Percentiles rank a stretch among this genome's conserved stretches.
phyloP scores from a whole-genome alignment of 1,140 invertebrate genomes.

The Macrocentrus cingulum region DNA sequence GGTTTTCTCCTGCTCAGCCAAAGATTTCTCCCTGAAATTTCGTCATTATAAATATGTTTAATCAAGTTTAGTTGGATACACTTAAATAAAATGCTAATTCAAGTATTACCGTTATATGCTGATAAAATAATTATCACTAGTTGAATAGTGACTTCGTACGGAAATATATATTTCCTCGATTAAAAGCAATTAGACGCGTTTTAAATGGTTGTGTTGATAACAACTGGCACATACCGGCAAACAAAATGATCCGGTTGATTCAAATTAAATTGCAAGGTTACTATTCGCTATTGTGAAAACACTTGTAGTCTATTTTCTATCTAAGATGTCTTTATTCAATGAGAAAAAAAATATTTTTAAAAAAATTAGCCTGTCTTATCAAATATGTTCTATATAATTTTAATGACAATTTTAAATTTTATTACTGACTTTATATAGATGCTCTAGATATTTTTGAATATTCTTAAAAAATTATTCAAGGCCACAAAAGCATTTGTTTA shows the following conservation, averaged over 20 bases:
- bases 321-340: no score
- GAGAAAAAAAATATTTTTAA: no score
- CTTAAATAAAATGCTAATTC: not conserved
- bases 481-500: no score
- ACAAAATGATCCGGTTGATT: conserved; percentile 9
- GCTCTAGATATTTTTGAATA: no score
- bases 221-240: not conserved
- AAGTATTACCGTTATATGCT: not conserved
- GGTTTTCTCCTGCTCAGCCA: conserved; percentile 36
- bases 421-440: no score
- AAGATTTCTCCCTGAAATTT: conserved; percentile 40
- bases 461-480: no score
- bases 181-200: conserved; percentile 5
- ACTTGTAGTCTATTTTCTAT: no score
- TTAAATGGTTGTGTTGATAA: not conserved
- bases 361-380: no score
- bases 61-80: not conserved
- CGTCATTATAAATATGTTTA: not conserved
- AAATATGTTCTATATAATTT: no score
- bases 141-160: not conserved
- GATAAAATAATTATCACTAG: no score
- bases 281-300: not conserved
- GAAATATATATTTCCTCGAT: not conserved
- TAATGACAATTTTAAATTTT: no score
- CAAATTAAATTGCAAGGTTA: not conserved